These are phyloP conservation scores for Ptilonorhynchus violaceus DNA, from an alignment of 2,113 vertebrate species.

Conservation along the genomic window DNA sequence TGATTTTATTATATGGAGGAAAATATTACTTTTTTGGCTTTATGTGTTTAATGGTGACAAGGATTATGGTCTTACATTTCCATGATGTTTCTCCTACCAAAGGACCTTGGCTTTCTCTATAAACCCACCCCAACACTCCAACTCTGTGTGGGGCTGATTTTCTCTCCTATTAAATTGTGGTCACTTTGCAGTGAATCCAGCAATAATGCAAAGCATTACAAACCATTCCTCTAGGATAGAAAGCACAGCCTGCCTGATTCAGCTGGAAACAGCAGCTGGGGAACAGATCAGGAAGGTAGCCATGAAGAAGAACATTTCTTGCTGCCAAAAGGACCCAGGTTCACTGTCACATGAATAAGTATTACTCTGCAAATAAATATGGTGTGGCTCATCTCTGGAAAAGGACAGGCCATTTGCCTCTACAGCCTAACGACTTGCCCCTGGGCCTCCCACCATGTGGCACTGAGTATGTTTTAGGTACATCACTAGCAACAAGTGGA, in stretches of 20 bases:
- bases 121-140: not conserved
- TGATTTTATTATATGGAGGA: not conserved
- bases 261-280: not conserved
- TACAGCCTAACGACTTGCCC: accelerated
- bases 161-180: accelerated
- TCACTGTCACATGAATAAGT: not conserved
- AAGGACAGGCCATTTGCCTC: not conserved
- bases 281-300: not conserved
- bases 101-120: not conserved
- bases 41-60: not conserved
- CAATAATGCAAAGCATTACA: not conserved
- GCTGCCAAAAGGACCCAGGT: not conserved
- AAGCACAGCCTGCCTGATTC: not conserved
- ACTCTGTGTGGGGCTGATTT: accelerated
- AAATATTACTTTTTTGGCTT: not conserved
- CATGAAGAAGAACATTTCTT: not conserved
- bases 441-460: not conserved
- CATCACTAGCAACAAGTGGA: accelerated
- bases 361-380: not conserved
- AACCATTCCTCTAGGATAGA: not conserved
- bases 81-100: not conserved
- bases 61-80: not conserved
- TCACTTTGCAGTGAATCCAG: not conserved
- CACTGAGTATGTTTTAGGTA: too few species aligned
- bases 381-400: not conserved